Percentiles rank a stretch among this genome's conserved stretches.
phyloP scores from a whole-genome alignment of 2,888 invertebrate species.

The Gnatocerus cornutus region DNA sequence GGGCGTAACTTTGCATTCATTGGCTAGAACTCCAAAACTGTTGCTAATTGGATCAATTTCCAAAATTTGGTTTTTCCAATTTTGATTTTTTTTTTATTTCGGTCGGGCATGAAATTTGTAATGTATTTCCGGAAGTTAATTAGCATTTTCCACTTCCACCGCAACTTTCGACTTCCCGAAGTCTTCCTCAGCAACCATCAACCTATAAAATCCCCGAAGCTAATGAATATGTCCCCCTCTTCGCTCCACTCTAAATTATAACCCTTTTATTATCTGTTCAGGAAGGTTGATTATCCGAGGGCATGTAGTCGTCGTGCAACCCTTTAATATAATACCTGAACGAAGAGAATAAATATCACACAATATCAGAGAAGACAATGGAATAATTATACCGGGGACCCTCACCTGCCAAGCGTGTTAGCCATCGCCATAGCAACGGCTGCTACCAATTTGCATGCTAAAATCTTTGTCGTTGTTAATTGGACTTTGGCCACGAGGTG shows the following conservation, averaged over 20 bases:
- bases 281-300: conserved; percentile 54
- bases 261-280: conserved; percentile 57
- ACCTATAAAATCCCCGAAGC: conserved; percentile 9
- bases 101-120: too few species aligned
- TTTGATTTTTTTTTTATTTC: too few species aligned
- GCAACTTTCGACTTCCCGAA: background rate
- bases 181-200: conserved; percentile 2
- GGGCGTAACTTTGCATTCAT: too few species aligned
- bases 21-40: too few species aligned
- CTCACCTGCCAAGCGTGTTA: conserved; percentile 64
- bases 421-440: conserved; percentile 62
- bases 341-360: conserved; percentile 60
- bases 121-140: background rate
- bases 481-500: conserved; percentile 59
- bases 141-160: background rate
- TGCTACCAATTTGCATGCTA: conserved; percentile 67
- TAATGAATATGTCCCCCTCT: conserved; percentile 39
- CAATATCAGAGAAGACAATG: conserved; percentile 66
- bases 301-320: conserved; percentile 41
- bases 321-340: conserved; percentile 56
- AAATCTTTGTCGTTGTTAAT: conserved; percentile 65
- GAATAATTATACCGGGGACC: conserved; percentile 67
- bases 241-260: conserved; percentile 51
- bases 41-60: too few species aligned
- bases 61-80: too few species aligned